Percentiles rank a stretch among this genome's conserved stretches.
phyloP scores from a whole-genome alignment of 2,888 invertebrate species.

The Empis stercorea region DNA sequence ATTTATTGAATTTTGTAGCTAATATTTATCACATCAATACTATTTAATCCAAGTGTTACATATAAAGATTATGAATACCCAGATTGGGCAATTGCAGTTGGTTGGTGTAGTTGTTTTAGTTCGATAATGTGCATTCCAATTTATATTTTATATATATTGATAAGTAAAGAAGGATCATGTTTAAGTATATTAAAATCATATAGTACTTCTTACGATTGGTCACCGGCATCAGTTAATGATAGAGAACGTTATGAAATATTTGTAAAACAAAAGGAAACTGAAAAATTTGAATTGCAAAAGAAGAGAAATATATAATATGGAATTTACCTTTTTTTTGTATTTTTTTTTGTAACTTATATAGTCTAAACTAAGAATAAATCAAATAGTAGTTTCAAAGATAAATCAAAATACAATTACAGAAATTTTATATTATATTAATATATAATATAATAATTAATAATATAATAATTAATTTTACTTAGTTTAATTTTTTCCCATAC shows the following conservation, averaged over 20 bases:
- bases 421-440: no score
- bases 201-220: slow-evolving; percentile 41
- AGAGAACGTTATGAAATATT: slow-evolving; percentile 30
- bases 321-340: no score
- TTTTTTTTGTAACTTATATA: no score
- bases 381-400: no score
- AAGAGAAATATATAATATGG: no score
- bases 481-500: no score
- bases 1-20: no score
- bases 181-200: slow-evolving; percentile 29
- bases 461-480: no score
- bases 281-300: no score
- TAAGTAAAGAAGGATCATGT: slow-evolving; percentile 26
- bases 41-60: slow-evolving; percentile 44
- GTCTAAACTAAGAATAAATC: no score
- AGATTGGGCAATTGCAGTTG: slow-evolving; percentile 42
- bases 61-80: slow-evolving; percentile 41
- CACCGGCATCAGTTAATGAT: slow-evolving; percentile 40
- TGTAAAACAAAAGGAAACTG: slow-evolving; percentile 1
- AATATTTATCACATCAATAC: slow-evolving; percentile 49
- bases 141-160: slow-evolving; percentile 45
- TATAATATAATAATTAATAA: no score
- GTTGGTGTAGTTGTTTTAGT: slow-evolving; percentile 52
- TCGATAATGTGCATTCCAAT: slow-evolving; percentile 68
- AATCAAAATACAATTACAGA: no score